These are phyloP conservation scores for Fringilla coelebs DNA, from an alignment of 2,797 vertebrate genomes.

Conservation along the genomic window DNA sequence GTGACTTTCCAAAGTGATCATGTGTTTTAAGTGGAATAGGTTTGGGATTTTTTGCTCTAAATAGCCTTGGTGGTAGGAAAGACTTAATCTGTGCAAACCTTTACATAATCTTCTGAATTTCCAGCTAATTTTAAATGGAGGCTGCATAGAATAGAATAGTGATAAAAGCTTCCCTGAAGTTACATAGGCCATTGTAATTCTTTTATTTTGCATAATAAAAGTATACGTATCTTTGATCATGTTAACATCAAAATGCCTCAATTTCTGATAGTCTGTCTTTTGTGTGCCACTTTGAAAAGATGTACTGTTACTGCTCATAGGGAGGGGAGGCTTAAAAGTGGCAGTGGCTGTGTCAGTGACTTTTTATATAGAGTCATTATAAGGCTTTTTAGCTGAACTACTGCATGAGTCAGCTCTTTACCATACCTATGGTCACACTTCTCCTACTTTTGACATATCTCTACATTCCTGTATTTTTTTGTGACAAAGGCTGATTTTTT, in stretches of 20 bases:
- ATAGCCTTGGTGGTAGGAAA: neutral
- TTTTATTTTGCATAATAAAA: neutral
- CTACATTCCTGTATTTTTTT: neutral
- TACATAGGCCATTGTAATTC: neutral
- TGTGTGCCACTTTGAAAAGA: neutral
- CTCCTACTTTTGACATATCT: neutral
- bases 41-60: neutral
- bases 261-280: neutral
- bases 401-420: neutral
- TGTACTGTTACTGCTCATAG: neutral
- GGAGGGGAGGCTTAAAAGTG: neutral
- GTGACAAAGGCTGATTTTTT: neutral
- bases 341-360: neutral
- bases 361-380: neutral
- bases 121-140: neutral
- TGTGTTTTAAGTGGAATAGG: neutral
- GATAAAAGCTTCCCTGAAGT: neutral
- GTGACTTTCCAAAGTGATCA: neutral
- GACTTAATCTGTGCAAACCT: neutral
- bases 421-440: fast-evolving
- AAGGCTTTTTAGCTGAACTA: neutral
- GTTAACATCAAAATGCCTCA: neutral
- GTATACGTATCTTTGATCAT: neutral
- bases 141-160: neutral
- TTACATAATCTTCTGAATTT: slow-evolving; percentile 13